These are phyloP conservation scores for Leptinotarsa undecemlineata DNA, from an alignment of 1,140 invertebrate genomes.

Conservation along the genomic window DNA sequence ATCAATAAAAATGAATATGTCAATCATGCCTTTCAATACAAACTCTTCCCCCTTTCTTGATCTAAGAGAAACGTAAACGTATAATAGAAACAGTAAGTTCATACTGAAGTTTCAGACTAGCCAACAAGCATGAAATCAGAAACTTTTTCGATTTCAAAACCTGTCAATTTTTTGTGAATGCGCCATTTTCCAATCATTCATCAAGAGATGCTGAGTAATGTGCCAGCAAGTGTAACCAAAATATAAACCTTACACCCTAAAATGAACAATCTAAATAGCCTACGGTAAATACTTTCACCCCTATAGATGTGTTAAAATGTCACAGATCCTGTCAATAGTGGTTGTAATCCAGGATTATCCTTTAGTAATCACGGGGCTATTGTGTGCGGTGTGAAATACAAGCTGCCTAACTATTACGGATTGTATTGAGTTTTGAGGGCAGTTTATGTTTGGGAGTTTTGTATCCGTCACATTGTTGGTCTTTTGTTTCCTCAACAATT, in stretches of 20 bases:
- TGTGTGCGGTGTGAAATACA: conserved; percentile 52
- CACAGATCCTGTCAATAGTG: conserved; percentile 50
- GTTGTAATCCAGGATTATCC: conserved; percentile 52
- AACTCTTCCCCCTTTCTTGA: too few relatives aligned
- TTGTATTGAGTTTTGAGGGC: conserved; percentile 10
- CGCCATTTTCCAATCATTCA: background rate
- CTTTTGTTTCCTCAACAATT: too few relatives aligned
- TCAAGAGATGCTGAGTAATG: background rate
- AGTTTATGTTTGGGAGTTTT: background rate
- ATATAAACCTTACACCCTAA: background rate
- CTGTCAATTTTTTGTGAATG: too few relatives aligned
- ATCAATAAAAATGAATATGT: too few relatives aligned
- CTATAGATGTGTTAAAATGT: conserved; percentile 36
- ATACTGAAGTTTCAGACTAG: too few relatives aligned
- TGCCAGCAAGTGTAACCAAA: background rate
- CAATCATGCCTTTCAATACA: too few relatives aligned
- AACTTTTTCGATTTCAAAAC: too few relatives aligned
- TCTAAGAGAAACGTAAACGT: too few relatives aligned
- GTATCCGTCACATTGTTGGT: background rate
- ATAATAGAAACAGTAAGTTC: too few relatives aligned
- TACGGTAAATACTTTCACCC: conserved; percentile 16
- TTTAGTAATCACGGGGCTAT: conserved; percentile 51
- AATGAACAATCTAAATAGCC: conserved; percentile 21
- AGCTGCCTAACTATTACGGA: conserved; percentile 31
- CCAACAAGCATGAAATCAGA: too few relatives aligned